Evolutionary conservation across 2,113 vertebrate genomes (phyloP).

Genomic region (Prionailurus viverrinus): DNA sequence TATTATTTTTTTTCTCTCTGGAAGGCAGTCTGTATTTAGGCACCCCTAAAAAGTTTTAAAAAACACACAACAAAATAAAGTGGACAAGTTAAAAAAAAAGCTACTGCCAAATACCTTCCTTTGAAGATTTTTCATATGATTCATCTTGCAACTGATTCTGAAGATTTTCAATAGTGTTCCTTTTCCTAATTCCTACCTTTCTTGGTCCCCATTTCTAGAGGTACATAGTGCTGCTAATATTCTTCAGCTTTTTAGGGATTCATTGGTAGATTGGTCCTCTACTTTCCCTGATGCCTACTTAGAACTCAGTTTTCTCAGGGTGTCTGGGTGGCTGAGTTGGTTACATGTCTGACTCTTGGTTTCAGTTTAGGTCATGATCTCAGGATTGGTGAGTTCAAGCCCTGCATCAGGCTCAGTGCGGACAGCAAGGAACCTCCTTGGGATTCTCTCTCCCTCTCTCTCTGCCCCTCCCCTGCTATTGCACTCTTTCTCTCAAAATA

Average conservation of each 20-base stretch:
- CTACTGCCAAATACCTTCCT: background rate
- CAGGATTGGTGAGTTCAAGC: no score
- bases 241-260: background rate
- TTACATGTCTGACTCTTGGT: no score
- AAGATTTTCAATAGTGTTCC: constrained; percentile 17
- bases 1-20: background rate
- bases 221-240: background rate
- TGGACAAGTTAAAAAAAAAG: background rate
- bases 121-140: constrained; percentile 37
- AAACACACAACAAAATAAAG: background rate
- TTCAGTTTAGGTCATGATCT: no score
- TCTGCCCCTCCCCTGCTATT: no score
- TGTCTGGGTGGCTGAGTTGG: no score
- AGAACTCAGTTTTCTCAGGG: background rate
- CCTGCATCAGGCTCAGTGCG: no score
- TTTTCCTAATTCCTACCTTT: background rate
- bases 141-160: background rate
- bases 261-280: background rate
- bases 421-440: no score
- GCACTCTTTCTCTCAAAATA: no score
- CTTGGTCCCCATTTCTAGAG: background rate
- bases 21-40: background rate
- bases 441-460: no score
- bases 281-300: background rate
- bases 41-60: background rate